Base-by-base conservation (phyloP, 2,888 invertebrate genomes). In the Podotricha telesiphe region DNA sequence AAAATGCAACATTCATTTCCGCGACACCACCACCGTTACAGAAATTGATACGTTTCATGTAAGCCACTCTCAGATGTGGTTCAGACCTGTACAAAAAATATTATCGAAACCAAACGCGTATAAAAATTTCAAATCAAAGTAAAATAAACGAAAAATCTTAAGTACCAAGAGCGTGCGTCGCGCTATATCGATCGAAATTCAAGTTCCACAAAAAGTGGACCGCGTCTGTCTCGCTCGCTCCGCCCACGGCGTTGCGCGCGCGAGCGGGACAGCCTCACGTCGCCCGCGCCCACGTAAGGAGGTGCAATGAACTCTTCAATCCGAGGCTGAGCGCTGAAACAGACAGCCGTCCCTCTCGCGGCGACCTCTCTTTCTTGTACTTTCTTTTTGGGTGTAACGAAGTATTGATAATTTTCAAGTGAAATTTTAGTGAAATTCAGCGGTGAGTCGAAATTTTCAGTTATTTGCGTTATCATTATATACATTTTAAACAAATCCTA, bases 201-300 rank as follows among this genome's bases (percentile, higher is more conserved):
- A 87, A 84, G 86, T 85, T 87, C 84, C 79, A 86, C 88, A 91
- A 91, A 91, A 91, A 91, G 91, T 89, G 83, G 86, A 84, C 85
- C 86, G 83, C 70, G 68, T 55, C 79, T 73, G 69, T 84, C 84
- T 81, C 81, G 47, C 76, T 86, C 81, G 70, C 81, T 70, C 82
- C 48, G 71, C 59, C 10, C 66, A 65, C 47, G 47, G 68, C 65
- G 56, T 63, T 6, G 51, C 70, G 74, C 61, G 82, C 48, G 74
- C 65, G 82, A 89, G 75, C 45, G 83, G 77, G 87, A 87, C 67
- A 63, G 81, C 40, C 51, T 68, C 72, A 71, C 82, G 83, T 79
- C 87, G 88, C 89, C 82, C 87, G 88, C 91, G 89, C 89, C 89
- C 86, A 89, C 86, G 85, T 81, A 81, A 82, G 85, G 87, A 88